phyloP scores from a whole-genome alignment of 2,113 vertebrate species.

The Mus pahari region DNA sequence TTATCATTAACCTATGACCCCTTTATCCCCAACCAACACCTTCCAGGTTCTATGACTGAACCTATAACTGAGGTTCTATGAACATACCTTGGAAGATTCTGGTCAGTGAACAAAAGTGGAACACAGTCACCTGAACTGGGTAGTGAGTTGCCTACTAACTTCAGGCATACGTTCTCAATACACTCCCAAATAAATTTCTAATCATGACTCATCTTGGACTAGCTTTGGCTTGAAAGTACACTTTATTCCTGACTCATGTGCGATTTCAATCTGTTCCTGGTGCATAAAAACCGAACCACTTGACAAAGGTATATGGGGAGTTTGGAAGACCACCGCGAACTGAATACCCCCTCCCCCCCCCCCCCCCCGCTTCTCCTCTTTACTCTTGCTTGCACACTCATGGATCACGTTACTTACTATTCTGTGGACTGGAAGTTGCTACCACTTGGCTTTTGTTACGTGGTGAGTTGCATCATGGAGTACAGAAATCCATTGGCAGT shows the following conservation, averaged over 20 bases:
- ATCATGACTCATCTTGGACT: slow-evolving; percentile 18
- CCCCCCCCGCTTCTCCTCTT: not conserved
- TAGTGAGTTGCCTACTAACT: slow-evolving; percentile 39
- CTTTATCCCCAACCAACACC: not conserved
- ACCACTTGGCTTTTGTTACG: slow-evolving; percentile 57
- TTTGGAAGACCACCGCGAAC: not conserved
- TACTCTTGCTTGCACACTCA: not conserved
- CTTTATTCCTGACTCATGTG: slow-evolving; percentile 36
- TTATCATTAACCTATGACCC: not conserved
- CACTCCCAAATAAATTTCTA: slow-evolving; percentile 37
- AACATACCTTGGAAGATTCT: slow-evolving; percentile 51
- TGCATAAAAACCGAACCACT: slow-evolving; percentile 66
- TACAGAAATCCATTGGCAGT: not conserved
- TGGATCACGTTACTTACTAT: slow-evolving; percentile 29
- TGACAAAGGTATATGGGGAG: slow-evolving; percentile 37
- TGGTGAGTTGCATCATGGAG: not conserved
- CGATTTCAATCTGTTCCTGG: slow-evolving; percentile 45
- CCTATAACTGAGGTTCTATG: not conserved
- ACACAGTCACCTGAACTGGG: not conserved
- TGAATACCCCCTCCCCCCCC: rapidly evolving
- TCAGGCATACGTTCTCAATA: slow-evolving; percentile 59
- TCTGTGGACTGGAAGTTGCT: not conserved
- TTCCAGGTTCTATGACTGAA: not conserved
- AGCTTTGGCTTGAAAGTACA: slow-evolving; percentile 43
- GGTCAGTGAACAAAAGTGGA: slow-evolving; percentile 24